Percentiles rank a stretch among this genome's conserved stretches.
phyloP scores from a whole-genome alignment of 1,140 invertebrate genomes.

The Heliconius melpomene region DNA sequence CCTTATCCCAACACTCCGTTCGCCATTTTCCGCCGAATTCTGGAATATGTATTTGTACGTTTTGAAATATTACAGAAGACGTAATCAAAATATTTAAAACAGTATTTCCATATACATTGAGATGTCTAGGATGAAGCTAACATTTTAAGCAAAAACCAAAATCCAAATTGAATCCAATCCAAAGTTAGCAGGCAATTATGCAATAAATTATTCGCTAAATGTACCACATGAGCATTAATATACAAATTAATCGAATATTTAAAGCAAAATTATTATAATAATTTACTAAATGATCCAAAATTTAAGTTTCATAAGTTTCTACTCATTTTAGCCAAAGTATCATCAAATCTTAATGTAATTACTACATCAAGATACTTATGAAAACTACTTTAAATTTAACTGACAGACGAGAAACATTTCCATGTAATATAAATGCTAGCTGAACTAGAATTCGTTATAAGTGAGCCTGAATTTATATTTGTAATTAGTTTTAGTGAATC shows the following conservation, averaged over 20 bases:
- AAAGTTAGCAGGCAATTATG: no score
- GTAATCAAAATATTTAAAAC: no score
- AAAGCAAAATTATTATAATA: not conserved
- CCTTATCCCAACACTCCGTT: no score
- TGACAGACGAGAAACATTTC: not conserved
- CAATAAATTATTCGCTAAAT: not conserved
- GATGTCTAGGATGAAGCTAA: no score
- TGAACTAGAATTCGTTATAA: conserved; percentile 6
- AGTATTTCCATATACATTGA: no score
- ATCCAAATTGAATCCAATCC: no score
- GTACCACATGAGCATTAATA: not conserved
- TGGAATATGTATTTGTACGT: no score
- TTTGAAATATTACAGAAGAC: no score
- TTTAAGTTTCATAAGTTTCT: not conserved
- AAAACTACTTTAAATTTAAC: not conserved
- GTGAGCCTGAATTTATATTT: not conserved
- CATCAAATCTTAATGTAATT: conserved; percentile 13
- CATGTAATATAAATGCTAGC: not conserved
- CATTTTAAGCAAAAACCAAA: no score
- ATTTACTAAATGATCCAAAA: not conserved
- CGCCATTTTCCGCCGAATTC: no score
- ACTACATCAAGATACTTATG: not conserved
- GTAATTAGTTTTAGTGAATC: not conserved
- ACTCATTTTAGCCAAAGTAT: not conserved
- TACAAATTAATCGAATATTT: not conserved